Base-by-base conservation (phyloP, 2,797 vertebrate genomes). In the Botia almorhae region DNA sequence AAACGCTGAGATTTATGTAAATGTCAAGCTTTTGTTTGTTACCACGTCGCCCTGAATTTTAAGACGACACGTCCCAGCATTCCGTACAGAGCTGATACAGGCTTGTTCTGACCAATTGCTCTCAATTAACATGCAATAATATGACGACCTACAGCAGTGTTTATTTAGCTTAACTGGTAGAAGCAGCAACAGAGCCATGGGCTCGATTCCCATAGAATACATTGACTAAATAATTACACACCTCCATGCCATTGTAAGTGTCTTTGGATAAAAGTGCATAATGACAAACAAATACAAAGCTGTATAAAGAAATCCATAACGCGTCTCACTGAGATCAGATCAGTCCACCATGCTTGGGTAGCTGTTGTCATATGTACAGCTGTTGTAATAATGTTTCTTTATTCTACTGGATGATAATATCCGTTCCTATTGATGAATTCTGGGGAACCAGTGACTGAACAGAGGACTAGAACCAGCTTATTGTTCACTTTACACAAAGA, bases 391-490 rank as follows among this genome's bases (percentile, higher is more conserved):
- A 90, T 83, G 83, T 87, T 90, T 86, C 75, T 90, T 89, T 88
- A 89, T 90, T 81, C 83, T 81, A 82, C 61, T 63, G 83, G 85
- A 90, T 91, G 88, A 90, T 92, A 90, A 90, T 88, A 86, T 90
- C 86, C 87, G 87, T 90, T 90, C 87, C 78, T 83, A 82, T 85
- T 90, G 86, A 90, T 48, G 64, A 80, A 85, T 80, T 89, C 69
- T 74, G 16, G 29, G 21, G 14, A 63, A 65, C 69, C 29, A 74
- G 51, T 4, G 17, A 60, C 73, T 80, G 64, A 87, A 56, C 17
- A n/a, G 78, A 85, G 23, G 58, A 69, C 70, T 39, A 65, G 36
- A 83, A 76, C 56, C 67, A 69, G 50, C 46, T 69, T 69, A 64
- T 78, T 80, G 70, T 68, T 73, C 65, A 65, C 67, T 77, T 85